phyloP scores from a whole-genome alignment of 2,888 invertebrate genomes.

The Lepidonotus clava region DNA sequence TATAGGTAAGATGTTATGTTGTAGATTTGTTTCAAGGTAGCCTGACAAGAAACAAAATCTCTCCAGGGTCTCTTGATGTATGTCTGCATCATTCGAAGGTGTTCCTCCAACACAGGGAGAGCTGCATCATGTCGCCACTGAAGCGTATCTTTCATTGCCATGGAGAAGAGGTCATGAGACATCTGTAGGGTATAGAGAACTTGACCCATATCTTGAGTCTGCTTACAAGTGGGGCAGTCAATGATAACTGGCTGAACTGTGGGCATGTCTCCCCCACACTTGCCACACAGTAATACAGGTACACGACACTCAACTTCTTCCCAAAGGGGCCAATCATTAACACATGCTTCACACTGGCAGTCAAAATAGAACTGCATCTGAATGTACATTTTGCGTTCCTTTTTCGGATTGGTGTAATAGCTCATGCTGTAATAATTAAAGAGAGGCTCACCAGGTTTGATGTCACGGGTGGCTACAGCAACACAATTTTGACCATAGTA shows the following conservation, averaged over 20 bases:
- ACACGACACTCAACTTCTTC: slow-evolving; percentile 56
- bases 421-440: slow-evolving; percentile 87
- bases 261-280: slow-evolving; percentile 55
- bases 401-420: slow-evolving; percentile 74
- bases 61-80: slow-evolving; percentile 75
- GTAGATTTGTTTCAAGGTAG: slow-evolving; percentile 77
- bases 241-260: background rate
- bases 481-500: slow-evolving; percentile 87
- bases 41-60: slow-evolving; percentile 78
- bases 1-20: slow-evolving; percentile 29
- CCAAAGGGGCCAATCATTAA: slow-evolving; percentile 74
- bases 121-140: slow-evolving; percentile 66
- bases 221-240: slow-evolving; percentile 58
- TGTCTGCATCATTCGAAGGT: slow-evolving; percentile 71
- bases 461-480: slow-evolving; percentile 85
- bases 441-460: slow-evolving; percentile 87
- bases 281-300: slow-evolving; percentile 60
- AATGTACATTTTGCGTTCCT: slow-evolving; percentile 85
- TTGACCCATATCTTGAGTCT: slow-evolving; percentile 43
- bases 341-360: slow-evolving; percentile 83
- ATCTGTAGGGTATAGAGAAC: slow-evolving; percentile 64
- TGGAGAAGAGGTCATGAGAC: slow-evolving; percentile 70
- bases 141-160: slow-evolving; percentile 71
- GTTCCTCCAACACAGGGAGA: slow-evolving; percentile 68
- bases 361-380: slow-evolving; percentile 88